Evolutionary conservation across 2,797 vertebrate genomes (phyloP), one percentile per base, ranked within the genome.

Genomic region (Numenius phaeopus): DNA sequence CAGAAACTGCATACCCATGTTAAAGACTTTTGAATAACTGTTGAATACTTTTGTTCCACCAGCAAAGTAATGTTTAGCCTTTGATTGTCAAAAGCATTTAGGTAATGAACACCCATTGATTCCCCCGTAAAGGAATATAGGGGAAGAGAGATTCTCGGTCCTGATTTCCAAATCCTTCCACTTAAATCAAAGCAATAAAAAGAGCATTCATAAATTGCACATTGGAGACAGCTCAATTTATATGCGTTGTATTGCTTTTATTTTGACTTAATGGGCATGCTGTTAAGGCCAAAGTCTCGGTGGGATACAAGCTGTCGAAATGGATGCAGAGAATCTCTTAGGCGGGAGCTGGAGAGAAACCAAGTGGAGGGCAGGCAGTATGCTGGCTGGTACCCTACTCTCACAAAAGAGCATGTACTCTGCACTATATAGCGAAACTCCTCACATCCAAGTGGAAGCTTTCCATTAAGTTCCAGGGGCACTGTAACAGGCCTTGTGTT

Each of bases 71-170:
- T 47, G 34, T 69, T 93, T 61, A 61, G 54, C n/a, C 40, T 89
- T 34, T 78, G 81, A 47, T 65, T 79, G n/a, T 93, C 82, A 83
- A 85, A 92, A 95, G 22, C 29, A 64, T 92, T 89, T 94, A 70
- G 71, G 55, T 80, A 90, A 94, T 44, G 66, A 90, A 66, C n/a
- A 73, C 17, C 30, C 30, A 58, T 52, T 64, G 89, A 89, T 79
- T 92, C 30, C 7, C 19, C 47, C 21, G 32, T 55, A 83, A 90
- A 89, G 50, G 47, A 77, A 62, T 70, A 44, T 5, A 54, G n/a
- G 9, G 18, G 30, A 47, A 59, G 58, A 79, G 46, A 87, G 11
- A 87, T 44, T 82, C 19, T 87, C 34, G 47, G 16, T 64, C 46
- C 64, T 42, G 39, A 66, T 89, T 94, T 89, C 49, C 17, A 86